Conservation (phyloP, 1,140 invertebrate species). For the Daktulosphaira vitifoliae region DNA sequence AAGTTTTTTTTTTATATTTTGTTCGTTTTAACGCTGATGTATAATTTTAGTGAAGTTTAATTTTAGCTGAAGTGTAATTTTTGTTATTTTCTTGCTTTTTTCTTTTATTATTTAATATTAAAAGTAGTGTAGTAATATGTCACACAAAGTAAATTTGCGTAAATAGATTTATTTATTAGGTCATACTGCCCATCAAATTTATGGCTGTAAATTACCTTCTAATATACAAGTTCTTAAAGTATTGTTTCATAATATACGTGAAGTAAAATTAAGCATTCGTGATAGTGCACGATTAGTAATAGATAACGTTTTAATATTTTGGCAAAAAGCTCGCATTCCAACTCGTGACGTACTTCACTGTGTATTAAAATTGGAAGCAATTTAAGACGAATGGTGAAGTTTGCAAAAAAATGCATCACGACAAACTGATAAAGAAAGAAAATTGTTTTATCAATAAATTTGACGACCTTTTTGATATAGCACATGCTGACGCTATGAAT, state of each 20-base stretch:
- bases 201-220: constrained; percentile 35
- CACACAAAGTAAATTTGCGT: not conserved
- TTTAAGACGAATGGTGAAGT: constrained; percentile 34
- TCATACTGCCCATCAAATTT: constrained; percentile 22
- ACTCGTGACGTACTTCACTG: constrained; percentile 32
- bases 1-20: no score
- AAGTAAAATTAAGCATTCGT: constrained; percentile 3
- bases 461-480: constrained; percentile 40
- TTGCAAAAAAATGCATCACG: constrained; percentile 31
- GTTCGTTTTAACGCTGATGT: no score
- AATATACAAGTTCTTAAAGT: constrained; percentile 37
- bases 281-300: not conserved
- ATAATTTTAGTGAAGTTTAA: no score
- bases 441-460: constrained; percentile 34
- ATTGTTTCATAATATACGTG: constrained; percentile 34
- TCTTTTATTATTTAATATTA: no score
- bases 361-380: constrained; percentile 34
- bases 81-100: no score
- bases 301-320: constrained; percentile 19
- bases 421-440: constrained; percentile 32
- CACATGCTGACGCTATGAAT: constrained; percentile 37
- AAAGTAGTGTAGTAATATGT: no score
- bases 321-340: constrained; percentile 31
- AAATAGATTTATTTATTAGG: constrained; percentile 3
- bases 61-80: no score